Conservation (phyloP, 2,888 invertebrate species). For the Leptinotarsa tumamoca region DNA sequence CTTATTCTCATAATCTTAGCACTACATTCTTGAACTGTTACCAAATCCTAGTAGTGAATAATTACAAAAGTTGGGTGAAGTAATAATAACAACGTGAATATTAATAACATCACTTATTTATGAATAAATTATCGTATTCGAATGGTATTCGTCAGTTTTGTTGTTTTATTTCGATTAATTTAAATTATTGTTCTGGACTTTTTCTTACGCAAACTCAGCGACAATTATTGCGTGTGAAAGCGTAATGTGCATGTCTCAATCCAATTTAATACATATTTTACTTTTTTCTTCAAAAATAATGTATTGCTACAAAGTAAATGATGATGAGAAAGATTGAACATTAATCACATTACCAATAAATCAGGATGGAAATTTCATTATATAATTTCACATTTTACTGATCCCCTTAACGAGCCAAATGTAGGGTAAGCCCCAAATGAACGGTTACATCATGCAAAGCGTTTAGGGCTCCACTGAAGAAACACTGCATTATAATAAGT, state of each 20-base stretch:
- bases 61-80: slow-evolving; percentile 44
- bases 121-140: slow-evolving; percentile 40
- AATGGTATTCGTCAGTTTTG: slow-evolving; percentile 39
- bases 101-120: slow-evolving; percentile 41
- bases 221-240: slow-evolving; percentile 52
- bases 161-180: slow-evolving; percentile 41
- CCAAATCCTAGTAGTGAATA: slow-evolving; percentile 41
- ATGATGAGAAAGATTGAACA: slow-evolving; percentile 47
- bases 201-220: neutral
- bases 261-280: slow-evolving; percentile 55
- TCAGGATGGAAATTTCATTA: slow-evolving; percentile 47
- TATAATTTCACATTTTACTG: slow-evolving; percentile 47
- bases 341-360: slow-evolving; percentile 49
- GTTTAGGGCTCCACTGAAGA: neutral
- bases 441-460: slow-evolving; percentile 38
- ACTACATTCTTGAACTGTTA: slow-evolving; percentile 40
- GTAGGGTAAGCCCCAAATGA: slow-evolving; percentile 34
- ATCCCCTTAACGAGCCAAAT: slow-evolving; percentile 42
- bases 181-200: slow-evolving; percentile 40
- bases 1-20: slow-evolving; percentile 26
- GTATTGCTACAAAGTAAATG: slow-evolving; percentile 46
- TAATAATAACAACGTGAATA: slow-evolving; percentile 43
- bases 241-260: slow-evolving; percentile 57
- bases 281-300: slow-evolving; percentile 44
- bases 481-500: neutral